Conservation (phyloP, 2,888 invertebrate genomes). For the Euphydryas editha region DNA sequence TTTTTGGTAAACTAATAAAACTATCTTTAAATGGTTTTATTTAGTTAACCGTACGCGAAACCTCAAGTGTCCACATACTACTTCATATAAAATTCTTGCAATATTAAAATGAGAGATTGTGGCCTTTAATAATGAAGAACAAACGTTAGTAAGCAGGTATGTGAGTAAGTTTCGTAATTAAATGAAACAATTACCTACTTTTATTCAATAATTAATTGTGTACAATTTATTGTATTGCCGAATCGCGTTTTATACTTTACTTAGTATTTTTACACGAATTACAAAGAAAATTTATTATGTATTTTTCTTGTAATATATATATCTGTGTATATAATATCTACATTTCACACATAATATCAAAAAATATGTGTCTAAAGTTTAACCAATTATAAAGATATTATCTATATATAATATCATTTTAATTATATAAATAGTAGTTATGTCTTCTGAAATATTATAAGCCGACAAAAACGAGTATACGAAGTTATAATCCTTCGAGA, state of each 20-base stretch:
- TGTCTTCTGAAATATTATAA: too few species aligned
- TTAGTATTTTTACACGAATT: neutral
- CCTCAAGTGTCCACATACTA: slow-evolving; percentile 18
- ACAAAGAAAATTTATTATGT: too few species aligned
- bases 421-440: too few species aligned
- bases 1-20: neutral
- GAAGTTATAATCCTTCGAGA: too few species aligned
- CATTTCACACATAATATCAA: too few species aligned
- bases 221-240: neutral
- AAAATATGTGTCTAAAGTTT: too few species aligned
- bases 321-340: too few species aligned
- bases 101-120: slow-evolving; percentile 27
- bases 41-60: slow-evolving; percentile 16
- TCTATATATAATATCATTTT: too few species aligned
- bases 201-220: slow-evolving; percentile 29
- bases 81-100: slow-evolving; percentile 19
- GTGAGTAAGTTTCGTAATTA: slow-evolving; percentile 21
- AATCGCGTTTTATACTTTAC: neutral
- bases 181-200: slow-evolving; percentile 37
- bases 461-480: too few species aligned
- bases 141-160: slow-evolving; percentile 2
- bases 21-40: neutral
- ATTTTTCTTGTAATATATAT: too few species aligned
- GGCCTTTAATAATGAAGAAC: slow-evolving; percentile 23
- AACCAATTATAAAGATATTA: too few species aligned